Evolutionary conservation across 2,113 vertebrate genomes (phyloP).

Genomic region (Embiotoca jacksoni): DNA sequence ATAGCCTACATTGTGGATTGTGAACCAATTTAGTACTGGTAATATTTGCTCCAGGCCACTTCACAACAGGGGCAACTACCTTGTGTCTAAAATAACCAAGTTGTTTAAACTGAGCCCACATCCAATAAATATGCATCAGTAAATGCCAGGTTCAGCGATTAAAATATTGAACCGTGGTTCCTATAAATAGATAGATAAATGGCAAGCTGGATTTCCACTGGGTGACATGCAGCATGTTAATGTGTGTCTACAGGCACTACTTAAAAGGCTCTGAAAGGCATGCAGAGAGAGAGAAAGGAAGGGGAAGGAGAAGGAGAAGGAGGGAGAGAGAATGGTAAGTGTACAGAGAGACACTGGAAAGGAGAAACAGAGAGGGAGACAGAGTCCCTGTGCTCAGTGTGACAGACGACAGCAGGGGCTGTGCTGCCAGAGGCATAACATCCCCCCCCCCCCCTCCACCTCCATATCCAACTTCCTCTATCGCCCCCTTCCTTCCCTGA

Average conservation of each 20-base stretch:
- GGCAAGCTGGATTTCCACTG: constrained; percentile 77
- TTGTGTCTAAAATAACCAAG: constrained; percentile 44
- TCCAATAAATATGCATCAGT: constrained; percentile 71
- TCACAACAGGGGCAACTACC: constrained; percentile 44
- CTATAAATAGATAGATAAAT: constrained; percentile 80
- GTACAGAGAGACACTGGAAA: constrained; percentile 44
- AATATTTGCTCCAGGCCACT: constrained; percentile 51
- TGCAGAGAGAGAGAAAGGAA: constrained; percentile 63
- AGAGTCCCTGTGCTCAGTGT: constrained; percentile 64
- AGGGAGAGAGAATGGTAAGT: constrained; percentile 6
- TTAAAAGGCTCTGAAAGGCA: constrained; percentile 72
- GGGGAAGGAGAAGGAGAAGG: neutral
- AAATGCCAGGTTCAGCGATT: constrained; percentile 71
- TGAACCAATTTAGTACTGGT: constrained; percentile 47
- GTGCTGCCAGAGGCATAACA: constrained; percentile 55
- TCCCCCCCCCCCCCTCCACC: constrained; percentile 17
- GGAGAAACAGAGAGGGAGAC: constrained; percentile 38
- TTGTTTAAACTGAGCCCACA: constrained; percentile 50
- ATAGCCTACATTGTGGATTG: constrained; percentile 34
- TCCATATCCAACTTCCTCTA: constrained; percentile 45
- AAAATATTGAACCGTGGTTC: constrained; percentile 59
- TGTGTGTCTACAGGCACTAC: constrained; percentile 79
- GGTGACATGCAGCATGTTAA: constrained; percentile 80
- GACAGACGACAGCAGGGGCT: constrained; percentile 71
- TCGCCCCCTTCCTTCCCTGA: constrained; percentile 35